Base-by-base conservation (phyloP, 2,888 invertebrate species). In the Digitonthophagus gazella region DNA sequence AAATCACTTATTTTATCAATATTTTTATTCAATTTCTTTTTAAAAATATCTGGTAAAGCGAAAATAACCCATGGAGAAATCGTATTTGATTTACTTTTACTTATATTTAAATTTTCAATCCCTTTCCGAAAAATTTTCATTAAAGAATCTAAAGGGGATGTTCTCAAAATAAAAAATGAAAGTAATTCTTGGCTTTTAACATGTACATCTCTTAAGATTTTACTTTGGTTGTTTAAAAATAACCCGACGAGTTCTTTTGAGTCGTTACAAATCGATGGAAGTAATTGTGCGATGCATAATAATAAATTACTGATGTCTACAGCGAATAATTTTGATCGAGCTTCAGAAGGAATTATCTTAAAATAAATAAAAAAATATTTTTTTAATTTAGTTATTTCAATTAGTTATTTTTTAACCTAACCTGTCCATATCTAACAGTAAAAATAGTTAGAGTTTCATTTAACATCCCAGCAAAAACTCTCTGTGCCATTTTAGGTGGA, bases 401-500 rank as follows among this genome's bases (percentile, higher is more conserved):
- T n/a, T n/a, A n/a, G n/a, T n/a, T 56, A 61, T 14, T 22, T 22
- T 4, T 22, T 79, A 83, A n/a, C n/a, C n/a, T n/a, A n/a, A 91
- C 92, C 84, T 93, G 92, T 55, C 91, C 90, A 80, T 93, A 94
- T 73, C 94, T 87, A 1, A 92, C 90, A 1, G 92, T 90, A 56
- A 94, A 82, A 75, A 95, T 93, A 0, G 92, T 91, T 5, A 95
- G 83, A 0, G 93, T 93, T 81, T 95, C 94, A 76, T 94, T 94
- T 0, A 95, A 83, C 90, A 94, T 93, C 2, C 93, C 94, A 1
- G 92, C 89, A 76, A 93, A 92, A 65, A 95, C 91, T 73, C 93
- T 86, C 78, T 93, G 93, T 0, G 94, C 93, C 90, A 93, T 93
- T 80, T 92, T 90, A 0, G 94, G 94, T 0, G 95, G 93, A n/a